phyloP scores from a whole-genome alignment of 2,888 invertebrate species.

The Rotaria macrura region DNA sequence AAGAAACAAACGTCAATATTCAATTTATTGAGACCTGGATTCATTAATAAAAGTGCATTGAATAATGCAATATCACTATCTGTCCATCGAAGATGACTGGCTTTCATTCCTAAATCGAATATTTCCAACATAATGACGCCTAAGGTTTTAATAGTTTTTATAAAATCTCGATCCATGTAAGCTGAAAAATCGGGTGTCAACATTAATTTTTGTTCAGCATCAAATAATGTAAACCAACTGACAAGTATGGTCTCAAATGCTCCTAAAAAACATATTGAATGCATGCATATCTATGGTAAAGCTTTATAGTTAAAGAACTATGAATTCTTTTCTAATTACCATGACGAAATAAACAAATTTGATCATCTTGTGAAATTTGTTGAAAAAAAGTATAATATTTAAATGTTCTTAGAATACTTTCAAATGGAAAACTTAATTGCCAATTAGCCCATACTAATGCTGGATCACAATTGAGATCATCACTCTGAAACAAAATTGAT shows the following conservation, averaged over 20 bases:
- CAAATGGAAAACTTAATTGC: background rate
- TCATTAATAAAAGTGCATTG: constrained; percentile 44
- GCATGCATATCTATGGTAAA: too few relatives aligned
- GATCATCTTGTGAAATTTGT: constrained; percentile 45
- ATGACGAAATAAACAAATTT: constrained; percentile 48
- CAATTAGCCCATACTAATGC: constrained; percentile 12
- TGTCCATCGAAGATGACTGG: constrained; percentile 42
- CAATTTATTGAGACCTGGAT: constrained; percentile 40
- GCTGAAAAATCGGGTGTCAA: constrained; percentile 42
- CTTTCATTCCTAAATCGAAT: constrained; percentile 42
- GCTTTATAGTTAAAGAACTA: too few relatives aligned
- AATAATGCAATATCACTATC: constrained; percentile 46
- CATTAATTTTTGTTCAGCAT: constrained; percentile 42
- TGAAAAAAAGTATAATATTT: constrained; percentile 40
- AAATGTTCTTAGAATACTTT: constrained; percentile 26
- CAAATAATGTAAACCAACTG: constrained; percentile 44
- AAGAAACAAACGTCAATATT: background rate
- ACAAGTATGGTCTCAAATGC: constrained; percentile 47
- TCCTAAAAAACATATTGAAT: too few relatives aligned
- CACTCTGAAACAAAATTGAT: constrained; percentile 3
- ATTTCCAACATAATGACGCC: constrained; percentile 44
- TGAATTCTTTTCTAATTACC: background rate
- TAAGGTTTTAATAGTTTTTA: constrained; percentile 26
- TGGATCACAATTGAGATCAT: constrained; percentile 15
- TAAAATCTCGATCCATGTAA: constrained; percentile 27